Percentiles rank a stretch among this genome's conserved stretches.
Conservation (phyloP, 2,888 invertebrate genomes). For the Blastobasis lacticolella region DNA sequence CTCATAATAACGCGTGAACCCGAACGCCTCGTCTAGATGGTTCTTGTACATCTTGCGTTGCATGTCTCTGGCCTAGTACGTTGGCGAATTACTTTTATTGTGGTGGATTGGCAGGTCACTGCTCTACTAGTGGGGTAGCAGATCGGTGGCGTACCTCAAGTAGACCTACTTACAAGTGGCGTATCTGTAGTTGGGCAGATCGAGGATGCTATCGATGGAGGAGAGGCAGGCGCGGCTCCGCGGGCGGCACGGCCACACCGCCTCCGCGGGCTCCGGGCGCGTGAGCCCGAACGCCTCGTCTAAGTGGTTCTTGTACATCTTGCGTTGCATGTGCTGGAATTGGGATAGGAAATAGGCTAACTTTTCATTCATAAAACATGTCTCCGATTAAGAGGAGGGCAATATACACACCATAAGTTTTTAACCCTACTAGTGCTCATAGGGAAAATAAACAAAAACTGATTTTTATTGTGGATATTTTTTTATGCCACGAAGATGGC, state of each 20-base stretch:
- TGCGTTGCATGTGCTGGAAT: constrained; percentile 34
- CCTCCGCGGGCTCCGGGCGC: constrained; percentile 19
- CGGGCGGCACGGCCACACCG: constrained; percentile 55
- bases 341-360: neutral
- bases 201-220: constrained; percentile 54
- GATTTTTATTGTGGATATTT: no score
- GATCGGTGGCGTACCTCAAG: no score
- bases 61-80: no score
- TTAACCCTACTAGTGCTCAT: no score
- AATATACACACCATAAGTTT: no score
- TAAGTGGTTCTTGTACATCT: constrained; percentile 38
- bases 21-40: constrained; percentile 44
- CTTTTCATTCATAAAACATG: no score
- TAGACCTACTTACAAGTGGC: constrained; percentile 40
- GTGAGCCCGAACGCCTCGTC: constrained; percentile 44
- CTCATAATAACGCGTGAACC: constrained; percentile 38
- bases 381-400: no score
- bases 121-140: no score
- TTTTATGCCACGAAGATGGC: no score
- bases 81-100: no score
- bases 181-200: constrained; percentile 49
- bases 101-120: no score
- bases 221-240: constrained; percentile 39
- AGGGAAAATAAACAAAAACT: no score
- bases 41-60: constrained; percentile 40